phyloP scores from a whole-genome alignment of 2,888 invertebrate genomes.

The Philonicus albiceps region DNA sequence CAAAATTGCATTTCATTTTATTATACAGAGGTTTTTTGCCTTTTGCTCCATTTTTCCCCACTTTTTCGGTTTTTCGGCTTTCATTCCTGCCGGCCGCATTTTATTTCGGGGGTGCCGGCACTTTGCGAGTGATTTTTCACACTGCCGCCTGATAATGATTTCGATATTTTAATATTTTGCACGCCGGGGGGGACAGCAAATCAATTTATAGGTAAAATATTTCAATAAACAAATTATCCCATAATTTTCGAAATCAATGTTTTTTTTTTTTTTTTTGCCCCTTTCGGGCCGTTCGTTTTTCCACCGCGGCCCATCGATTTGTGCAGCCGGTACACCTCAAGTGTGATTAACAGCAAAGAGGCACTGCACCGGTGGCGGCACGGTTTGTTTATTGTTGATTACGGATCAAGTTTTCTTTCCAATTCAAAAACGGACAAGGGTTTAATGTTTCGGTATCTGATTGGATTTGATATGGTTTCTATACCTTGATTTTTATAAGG shows the following conservation, averaged over 20 bases:
- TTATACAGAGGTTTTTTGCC: conserved; percentile 36
- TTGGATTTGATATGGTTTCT: neutral
- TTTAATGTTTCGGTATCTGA: too few species aligned
- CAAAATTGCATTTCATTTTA: conserved; percentile 48
- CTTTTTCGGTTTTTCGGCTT: conserved; percentile 16
- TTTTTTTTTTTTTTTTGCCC: neutral
- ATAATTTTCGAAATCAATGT: conserved; percentile 36
- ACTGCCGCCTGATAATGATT: conserved; percentile 48
- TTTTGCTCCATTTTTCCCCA: conserved; percentile 3
- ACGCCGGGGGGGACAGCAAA: conserved; percentile 25
- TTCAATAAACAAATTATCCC: conserved; percentile 41
- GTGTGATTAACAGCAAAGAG: neutral
- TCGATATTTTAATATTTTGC: conserved; percentile 39
- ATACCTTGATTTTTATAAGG: neutral
- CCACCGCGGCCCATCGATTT: neutral
- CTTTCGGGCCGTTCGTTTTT: neutral
- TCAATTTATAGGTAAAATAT: conserved; percentile 33
- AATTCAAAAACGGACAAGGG: neutral
- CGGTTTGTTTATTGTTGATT: neutral
- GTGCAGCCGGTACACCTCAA: neutral
- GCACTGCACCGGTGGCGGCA: neutral
- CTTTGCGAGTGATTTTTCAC: conserved; percentile 52
- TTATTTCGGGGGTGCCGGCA: conserved; percentile 48
- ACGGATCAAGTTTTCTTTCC: neutral
- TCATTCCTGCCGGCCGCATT: neutral